Base-by-base conservation (phyloP, 1,140 invertebrate species). In the Euura lappo region DNA sequence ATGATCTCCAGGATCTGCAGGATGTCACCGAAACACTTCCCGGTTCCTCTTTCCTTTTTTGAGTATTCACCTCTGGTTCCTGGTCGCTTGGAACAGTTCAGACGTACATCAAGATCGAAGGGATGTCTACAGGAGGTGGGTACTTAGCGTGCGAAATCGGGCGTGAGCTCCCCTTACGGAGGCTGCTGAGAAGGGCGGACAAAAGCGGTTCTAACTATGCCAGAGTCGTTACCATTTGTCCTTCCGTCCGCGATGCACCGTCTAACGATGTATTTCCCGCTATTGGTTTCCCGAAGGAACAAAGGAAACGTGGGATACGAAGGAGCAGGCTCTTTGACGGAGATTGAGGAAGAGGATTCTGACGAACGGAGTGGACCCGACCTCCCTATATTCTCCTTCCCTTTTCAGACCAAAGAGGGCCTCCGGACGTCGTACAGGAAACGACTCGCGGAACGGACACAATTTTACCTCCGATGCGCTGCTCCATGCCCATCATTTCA, bases 201-300 rank as follows among this genome's bases (percentile, higher is more conserved):
- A 60, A 60, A 60, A 60, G 51, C 51, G 10, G 8, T 60, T n/a
- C 51, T 60, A 60, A 60, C 51, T 60, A 60, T 6, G 51, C 51
- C 51, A n/a, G 51, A 60, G 51, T 60, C 51, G 51, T 60, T 60
- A 60, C 51, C 51, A 60, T 60, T 60, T 60, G 8, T 60, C 51
- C 51, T 60, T 60, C 51, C 51, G 5, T n/a, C 51, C 51, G 51
- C 51, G 5, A 3, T 6, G 51, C 6, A 60, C 10, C 51, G 51
- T 60, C 51, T 60, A 60, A 60, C 51, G 51, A 60, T 60, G 51
- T 60, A 60, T 60, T 60, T 60, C 51, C 51, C 51, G 51, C 51
- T 60, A 60, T 60, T 60, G 51, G 51, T 60, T 60, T 60, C 51
- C 51, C 51, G 51, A 60, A 60, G 51, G 51, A 60, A 60, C 51